Evolutionary conservation across 1,140 invertebrate genomes (phyloP).

Genomic region (Eciton burchellii): DNA sequence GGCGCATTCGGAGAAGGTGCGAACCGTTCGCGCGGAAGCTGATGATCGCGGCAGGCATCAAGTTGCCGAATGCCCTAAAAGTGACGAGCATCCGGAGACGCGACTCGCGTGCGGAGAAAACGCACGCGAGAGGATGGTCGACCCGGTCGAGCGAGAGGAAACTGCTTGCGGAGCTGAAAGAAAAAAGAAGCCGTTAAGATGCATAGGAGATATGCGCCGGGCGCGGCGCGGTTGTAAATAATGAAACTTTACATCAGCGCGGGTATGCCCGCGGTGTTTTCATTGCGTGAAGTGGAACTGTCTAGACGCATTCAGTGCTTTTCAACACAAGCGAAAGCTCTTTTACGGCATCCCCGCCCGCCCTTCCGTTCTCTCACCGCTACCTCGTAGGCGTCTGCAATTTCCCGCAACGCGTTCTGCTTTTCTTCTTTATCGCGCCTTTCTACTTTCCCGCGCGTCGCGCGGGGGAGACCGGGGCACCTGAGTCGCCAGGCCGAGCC

Average conservation of each 20-base stretch:
- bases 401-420: conserved; percentile 63
- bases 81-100: neutral
- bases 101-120: conserved; percentile 9
- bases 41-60: neutral
- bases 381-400: conserved; percentile 40
- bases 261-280: conserved; percentile 71
- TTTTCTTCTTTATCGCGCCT: conserved; percentile 49
- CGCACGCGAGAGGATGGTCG: neutral
- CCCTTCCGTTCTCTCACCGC: neutral
- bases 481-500: conserved; percentile 3
- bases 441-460: conserved; percentile 43
- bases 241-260: conserved; percentile 73
- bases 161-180: neutral
- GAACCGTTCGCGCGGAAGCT: too few species aligned
- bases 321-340: conserved; percentile 60
- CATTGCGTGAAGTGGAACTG: conserved; percentile 75
- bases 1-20: too few species aligned
- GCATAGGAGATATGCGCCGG: conserved; percentile 49
- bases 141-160: conserved; percentile 23
- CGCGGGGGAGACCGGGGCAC: neutral
- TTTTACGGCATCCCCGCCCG: conserved; percentile 60
- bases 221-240: conserved; percentile 62
- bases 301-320: conserved; percentile 74
- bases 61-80: too few species aligned
- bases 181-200: conserved; percentile 49